Evolutionary conservation across 2,888 invertebrate species (phyloP).

Genomic region (Epirrhoe tristata): DNA sequence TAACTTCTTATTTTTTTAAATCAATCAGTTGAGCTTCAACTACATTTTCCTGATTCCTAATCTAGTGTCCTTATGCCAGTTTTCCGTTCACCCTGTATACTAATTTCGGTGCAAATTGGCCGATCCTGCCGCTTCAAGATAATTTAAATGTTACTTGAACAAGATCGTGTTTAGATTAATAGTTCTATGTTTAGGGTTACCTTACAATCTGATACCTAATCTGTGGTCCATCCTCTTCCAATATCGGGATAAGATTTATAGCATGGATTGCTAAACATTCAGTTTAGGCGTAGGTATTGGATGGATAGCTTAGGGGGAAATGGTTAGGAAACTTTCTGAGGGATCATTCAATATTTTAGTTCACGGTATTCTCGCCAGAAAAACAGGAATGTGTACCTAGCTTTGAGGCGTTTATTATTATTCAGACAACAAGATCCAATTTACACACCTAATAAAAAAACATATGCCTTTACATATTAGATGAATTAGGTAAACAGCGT

Average conservation of each 20-base stretch:
- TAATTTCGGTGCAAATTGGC: not conserved
- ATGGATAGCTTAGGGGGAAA: not conserved
- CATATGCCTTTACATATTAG: too few species aligned
- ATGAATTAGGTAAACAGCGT: too few species aligned
- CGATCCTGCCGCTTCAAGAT: not conserved
- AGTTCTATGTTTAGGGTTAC: conserved; percentile 2
- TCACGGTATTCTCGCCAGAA: too few species aligned
- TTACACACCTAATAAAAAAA: too few species aligned
- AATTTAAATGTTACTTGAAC: not conserved
- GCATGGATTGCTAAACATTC: conserved; percentile 14
- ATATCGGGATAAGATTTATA: conserved; percentile 17
- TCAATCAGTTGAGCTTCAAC: too few species aligned
- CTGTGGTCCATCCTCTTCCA: conserved; percentile 1
- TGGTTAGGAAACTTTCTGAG: not conserved
- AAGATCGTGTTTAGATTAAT: not conserved
- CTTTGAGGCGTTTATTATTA: too few species aligned
- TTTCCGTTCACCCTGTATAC: not conserved
- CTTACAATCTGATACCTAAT: not conserved
- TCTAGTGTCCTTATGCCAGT: too few species aligned
- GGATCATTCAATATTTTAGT: too few species aligned
- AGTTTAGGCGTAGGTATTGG: conserved; percentile 9
- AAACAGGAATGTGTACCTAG: too few species aligned
- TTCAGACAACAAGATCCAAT: too few species aligned
- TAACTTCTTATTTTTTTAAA: too few species aligned
- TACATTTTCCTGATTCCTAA: too few species aligned